Percentiles rank a stretch among this genome's conserved stretches.
These are phyloP conservation scores for Drosophila cracens DNA, from an alignment of 2,888 invertebrate genomes.

Conservation along the genomic window DNA sequence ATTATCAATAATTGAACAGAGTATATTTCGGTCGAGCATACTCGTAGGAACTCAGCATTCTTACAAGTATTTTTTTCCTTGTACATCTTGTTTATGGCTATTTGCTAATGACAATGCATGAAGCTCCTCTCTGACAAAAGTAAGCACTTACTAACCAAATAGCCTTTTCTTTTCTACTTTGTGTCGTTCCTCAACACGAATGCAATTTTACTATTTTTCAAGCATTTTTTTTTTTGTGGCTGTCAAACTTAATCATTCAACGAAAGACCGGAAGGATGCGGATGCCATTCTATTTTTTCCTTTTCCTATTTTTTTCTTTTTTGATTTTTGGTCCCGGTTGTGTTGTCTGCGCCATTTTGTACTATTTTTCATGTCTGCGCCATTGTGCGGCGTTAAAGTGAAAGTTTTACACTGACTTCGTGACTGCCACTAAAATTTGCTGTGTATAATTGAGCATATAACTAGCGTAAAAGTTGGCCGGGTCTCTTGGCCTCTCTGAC, in stretches of 20 bases:
- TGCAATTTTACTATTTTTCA: constrained; percentile 10
- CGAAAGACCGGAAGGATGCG: constrained; percentile 66
- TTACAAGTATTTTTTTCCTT: constrained; percentile 20
- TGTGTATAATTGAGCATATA: constrained; percentile 63
- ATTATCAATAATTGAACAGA: not conserved
- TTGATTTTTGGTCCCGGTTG: constrained; percentile 16
- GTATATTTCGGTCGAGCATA: not conserved
- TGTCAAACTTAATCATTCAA: constrained; percentile 43
- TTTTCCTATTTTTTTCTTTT: constrained; percentile 4
- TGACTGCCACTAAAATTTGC: constrained; percentile 32
- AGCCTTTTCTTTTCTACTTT: constrained; percentile 10
- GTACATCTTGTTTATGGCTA: constrained; percentile 47
- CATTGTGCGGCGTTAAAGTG: constrained; percentile 60
- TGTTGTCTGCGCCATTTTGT: constrained; percentile 58
- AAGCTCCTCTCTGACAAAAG: constrained; percentile 21
- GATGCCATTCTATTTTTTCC: constrained; percentile 21
- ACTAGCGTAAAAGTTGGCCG: constrained; percentile 35
- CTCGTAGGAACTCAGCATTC: not conserved
- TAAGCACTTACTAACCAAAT: constrained; percentile 20
- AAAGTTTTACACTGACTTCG: constrained; percentile 59
- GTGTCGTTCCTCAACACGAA: constrained; percentile 3
- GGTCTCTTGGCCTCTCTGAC: constrained; percentile 10
- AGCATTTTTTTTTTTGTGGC: constrained; percentile 9
- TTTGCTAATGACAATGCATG: constrained; percentile 50
- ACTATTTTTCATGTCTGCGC: constrained; percentile 47